phyloP scores from a whole-genome alignment of 1,140 invertebrate species.

The Maconellicoccus hirsutus region DNA sequence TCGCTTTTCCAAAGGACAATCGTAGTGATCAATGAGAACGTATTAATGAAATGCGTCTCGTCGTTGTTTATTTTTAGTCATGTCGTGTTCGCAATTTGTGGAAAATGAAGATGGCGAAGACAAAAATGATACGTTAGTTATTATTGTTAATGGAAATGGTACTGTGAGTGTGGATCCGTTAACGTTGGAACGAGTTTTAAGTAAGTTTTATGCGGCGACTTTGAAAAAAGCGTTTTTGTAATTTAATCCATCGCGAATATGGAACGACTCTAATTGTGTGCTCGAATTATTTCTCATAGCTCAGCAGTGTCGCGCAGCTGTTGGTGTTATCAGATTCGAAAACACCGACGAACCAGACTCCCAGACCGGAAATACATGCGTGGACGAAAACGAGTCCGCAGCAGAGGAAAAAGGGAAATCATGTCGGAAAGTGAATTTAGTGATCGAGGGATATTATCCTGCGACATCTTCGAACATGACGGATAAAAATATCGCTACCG shows the following conservation, averaged over 20 bases:
- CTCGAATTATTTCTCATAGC: background rate
- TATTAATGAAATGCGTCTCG: no score
- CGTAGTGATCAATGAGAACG: no score
- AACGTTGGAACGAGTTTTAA: slow-evolving; percentile 34
- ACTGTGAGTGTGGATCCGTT: slow-evolving; percentile 35
- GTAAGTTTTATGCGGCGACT: slow-evolving; percentile 28
- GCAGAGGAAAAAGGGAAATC: background rate
- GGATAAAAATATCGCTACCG: background rate
- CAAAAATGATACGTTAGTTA: slow-evolving; percentile 34
- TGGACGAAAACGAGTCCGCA: background rate
- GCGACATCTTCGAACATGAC: background rate
- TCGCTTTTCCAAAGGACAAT: no score
- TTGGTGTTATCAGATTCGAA: background rate
- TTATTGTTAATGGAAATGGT: slow-evolving; percentile 37
- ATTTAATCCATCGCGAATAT: background rate
- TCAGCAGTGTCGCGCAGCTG: background rate
- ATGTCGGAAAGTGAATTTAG: background rate
- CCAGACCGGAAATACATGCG: background rate
- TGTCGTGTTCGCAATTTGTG: slow-evolving; percentile 75
- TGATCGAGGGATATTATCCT: slow-evolving; percentile 10
- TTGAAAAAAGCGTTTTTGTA: background rate
- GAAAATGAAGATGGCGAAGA: slow-evolving; percentile 72
- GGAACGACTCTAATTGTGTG: background rate
- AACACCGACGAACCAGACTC: slow-evolving; percentile 11
- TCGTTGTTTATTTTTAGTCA: slow-evolving; percentile 50